Evolutionary conservation across 2,888 invertebrate genomes (phyloP), one percentile per base, ranked within the genome.

Genomic region (Machimus rusticus): DNA sequence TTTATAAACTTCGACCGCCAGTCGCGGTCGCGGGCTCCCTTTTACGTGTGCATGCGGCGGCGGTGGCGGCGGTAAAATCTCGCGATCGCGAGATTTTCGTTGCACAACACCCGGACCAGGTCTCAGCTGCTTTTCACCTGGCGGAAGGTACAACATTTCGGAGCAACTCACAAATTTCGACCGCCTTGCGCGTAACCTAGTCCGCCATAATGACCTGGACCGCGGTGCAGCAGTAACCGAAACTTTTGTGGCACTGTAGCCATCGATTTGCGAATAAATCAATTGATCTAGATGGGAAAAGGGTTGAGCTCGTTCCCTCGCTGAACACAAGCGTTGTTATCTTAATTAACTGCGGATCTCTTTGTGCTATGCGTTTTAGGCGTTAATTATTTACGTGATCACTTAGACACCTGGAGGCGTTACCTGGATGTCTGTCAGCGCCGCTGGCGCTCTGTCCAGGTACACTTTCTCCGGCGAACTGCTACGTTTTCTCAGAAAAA

Each of bases 1-100:
- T 88, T 88, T 88, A 88, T 88, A 88, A 88, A 88, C 28, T 74
- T 1, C 19, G 82, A 3, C 31, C 16, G 31, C 14, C 14, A 37
- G 78, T 43, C 23, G 31, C 78, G 51, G 19, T 23, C 55, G 37
- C 46, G 16, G n/a, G 16, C 55, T 77, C 77, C 77, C 86, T 86
- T 86, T 86, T 86, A 77, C 57, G 34, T 86, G 77, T 78, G 51
- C 86, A 76, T 86, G 43, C 74, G 39, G 8, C 19, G 51, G 37
- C 77, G 51, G 57, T 57, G 57, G 34, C 39, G 34, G 39, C 23
- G 12, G 19, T 12, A 31, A 19, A 8, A 82, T 82, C 82, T 37
- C 57, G 34, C 57, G 57, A 82, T 37, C 57, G 34, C 57, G 23
- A 82, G 82, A 82, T 57, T 31, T 31, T 28, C 8, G 34, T 82